Percentiles rank a stretch among this genome's conserved stretches.
These are phyloP conservation scores for Nebria salina DNA, from an alignment of 2,888 invertebrate species.

Conservation along the genomic window DNA sequence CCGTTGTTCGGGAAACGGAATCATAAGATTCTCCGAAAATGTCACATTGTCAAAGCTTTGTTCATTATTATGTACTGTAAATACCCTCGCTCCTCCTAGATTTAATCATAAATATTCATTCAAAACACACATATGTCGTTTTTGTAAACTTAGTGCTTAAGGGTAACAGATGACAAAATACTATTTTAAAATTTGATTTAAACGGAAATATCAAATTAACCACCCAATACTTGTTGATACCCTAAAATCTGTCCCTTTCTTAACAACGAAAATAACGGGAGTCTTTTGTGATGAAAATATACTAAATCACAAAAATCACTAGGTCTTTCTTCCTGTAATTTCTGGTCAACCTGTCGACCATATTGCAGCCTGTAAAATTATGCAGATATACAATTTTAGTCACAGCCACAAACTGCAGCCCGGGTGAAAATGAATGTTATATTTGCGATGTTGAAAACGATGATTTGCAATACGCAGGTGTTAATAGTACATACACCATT, in stretches of 20 bases:
- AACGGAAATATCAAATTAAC: not conserved
- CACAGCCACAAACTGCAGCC: not conserved
- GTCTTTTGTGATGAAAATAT: not conserved
- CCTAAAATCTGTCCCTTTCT: not conserved
- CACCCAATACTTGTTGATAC: not conserved
- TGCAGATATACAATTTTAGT: not conserved
- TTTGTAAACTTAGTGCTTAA: not conserved
- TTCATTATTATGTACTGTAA: not conserved
- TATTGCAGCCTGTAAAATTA: not conserved
- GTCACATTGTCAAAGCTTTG: not conserved
- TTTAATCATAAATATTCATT: not conserved
- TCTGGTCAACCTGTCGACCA: not conserved
- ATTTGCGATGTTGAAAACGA: not conserved
- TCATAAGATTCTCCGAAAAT: not conserved
- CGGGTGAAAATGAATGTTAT: not conserved
- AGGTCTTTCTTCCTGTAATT: not conserved
- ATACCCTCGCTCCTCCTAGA: not conserved
- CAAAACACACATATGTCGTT: too few species aligned
- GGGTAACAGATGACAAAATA: not conserved
- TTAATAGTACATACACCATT: not conserved
- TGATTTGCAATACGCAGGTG: not conserved
- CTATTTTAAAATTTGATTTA: not conserved
- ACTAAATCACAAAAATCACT: not conserved
- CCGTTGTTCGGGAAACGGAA: conserved; percentile 5
- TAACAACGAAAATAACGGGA: not conserved